Percentiles rank a stretch among this genome's conserved stretches.
Conservation (phyloP, 2,888 invertebrate species). For the Didymodactylos carnosus region DNA sequence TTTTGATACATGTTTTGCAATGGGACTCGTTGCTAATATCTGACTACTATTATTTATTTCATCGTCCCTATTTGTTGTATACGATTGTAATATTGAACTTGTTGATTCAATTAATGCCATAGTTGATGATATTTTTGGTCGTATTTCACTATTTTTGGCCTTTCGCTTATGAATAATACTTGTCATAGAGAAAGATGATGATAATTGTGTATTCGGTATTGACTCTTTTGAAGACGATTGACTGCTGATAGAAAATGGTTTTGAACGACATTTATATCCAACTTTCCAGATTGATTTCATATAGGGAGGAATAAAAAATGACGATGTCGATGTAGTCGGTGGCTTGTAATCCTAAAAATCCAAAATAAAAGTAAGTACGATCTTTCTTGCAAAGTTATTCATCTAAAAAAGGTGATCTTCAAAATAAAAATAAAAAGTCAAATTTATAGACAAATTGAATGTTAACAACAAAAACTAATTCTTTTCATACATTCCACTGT, state of each 20-base stretch:
- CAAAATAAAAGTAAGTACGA: too few relatives aligned
- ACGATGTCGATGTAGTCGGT: neutral
- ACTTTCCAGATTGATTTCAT: conserved; percentile 7
- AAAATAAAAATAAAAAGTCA: neutral
- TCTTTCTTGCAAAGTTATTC: too few relatives aligned
- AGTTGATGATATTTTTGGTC: neutral
- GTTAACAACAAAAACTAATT: neutral
- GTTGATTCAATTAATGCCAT: too few relatives aligned
- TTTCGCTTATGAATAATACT: neutral
- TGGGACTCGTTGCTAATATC: too few relatives aligned
- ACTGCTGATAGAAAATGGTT: neutral
- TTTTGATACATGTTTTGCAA: too few relatives aligned
- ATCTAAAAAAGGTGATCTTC: neutral
- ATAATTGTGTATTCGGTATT: neutral
- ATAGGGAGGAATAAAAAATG: neutral
- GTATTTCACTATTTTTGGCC: neutral
- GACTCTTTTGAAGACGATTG: neutral
- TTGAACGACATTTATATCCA: neutral
- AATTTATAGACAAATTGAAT: too few relatives aligned
- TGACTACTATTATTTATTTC: too few relatives aligned
- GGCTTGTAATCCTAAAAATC: neutral
- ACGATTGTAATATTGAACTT: too few relatives aligned
- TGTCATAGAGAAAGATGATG: neutral
- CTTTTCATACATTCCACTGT: conserved; percentile 7
- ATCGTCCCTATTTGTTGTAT: too few relatives aligned